phyloP scores from a whole-genome alignment of 2,113 vertebrate genomes.

The Spheniscus mendiculus region DNA sequence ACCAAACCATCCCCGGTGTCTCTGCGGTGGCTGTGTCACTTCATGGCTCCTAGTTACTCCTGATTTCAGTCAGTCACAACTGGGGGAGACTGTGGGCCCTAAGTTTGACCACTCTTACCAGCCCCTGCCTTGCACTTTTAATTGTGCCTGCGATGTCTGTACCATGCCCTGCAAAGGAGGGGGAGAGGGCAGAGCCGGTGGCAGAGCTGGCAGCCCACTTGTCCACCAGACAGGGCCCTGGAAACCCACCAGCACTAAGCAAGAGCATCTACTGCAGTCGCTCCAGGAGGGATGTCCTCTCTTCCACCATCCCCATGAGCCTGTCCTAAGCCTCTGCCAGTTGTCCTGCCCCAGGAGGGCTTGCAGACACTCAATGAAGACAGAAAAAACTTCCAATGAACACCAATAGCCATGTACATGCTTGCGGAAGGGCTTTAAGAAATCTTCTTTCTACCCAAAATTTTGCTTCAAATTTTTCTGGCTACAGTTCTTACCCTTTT shows the following conservation, averaged over 20 bases:
- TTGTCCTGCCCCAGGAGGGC: background rate
- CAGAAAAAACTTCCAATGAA: background rate
- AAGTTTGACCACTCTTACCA: background rate
- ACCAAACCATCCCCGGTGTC: background rate
- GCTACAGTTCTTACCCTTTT: background rate
- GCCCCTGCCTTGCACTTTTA: background rate
- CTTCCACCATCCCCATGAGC: background rate
- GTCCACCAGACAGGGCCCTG: background rate
- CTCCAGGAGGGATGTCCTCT: background rate
- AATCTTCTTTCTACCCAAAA: background rate
- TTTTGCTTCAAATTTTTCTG: background rate
- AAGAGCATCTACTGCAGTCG: background rate
- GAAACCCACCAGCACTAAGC: background rate
- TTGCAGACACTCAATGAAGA: background rate
- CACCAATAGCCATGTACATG: background rate
- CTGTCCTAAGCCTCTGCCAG: background rate
- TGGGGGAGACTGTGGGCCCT: background rate
- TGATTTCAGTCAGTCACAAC: background rate
- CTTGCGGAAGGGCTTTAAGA: background rate
- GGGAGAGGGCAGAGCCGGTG: background rate
- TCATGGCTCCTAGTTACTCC: background rate
- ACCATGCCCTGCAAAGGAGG: background rate
- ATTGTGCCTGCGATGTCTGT: background rate
- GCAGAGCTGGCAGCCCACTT: background rate
- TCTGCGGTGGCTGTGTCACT: background rate